These are phyloP conservation scores for Zaprionus lachaisei DNA, from an alignment of 1,140 invertebrate genomes.

Conservation along the genomic window DNA sequence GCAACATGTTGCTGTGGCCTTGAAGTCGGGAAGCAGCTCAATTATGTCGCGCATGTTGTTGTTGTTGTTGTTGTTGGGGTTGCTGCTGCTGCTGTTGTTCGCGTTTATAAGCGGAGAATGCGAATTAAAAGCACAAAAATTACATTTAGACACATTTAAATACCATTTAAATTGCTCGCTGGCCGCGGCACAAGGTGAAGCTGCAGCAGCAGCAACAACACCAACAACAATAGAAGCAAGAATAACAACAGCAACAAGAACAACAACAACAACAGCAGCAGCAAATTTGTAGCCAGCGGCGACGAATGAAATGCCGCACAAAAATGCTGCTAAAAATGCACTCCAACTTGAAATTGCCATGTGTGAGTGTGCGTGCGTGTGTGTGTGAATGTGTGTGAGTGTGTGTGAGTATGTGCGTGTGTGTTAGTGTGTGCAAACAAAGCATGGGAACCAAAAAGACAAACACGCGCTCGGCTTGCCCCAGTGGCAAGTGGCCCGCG, in stretches of 20 bases:
- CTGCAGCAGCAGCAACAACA: constrained; percentile 47
- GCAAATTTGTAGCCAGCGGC: constrained; percentile 79
- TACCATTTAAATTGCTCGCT: constrained; percentile 83
- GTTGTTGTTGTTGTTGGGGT: constrained; percentile 6
- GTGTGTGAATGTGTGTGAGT: too few species aligned
- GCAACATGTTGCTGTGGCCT: constrained; percentile 45
- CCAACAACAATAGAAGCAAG: constrained; percentile 33
- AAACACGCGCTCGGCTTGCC: constrained; percentile 71
- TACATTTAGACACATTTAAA: constrained; percentile 82
- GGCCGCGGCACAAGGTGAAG: constrained; percentile 74
- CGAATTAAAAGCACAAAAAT: constrained; percentile 79
- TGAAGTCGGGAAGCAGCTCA: constrained; percentile 31
- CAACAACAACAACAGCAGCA: constrained; percentile 32
- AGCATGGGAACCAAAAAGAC: constrained; percentile 77
- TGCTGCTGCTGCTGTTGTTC: constrained; percentile 62
- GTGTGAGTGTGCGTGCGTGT: constrained; percentile 24
- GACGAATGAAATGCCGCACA: constrained; percentile 78
- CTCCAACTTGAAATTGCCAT: constrained; percentile 61
- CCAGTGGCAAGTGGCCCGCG: constrained; percentile 52
- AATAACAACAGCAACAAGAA: constrained; percentile 21
- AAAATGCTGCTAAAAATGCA: constrained; percentile 82
- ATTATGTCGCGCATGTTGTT: constrained; percentile 64
- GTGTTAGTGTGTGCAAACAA: constrained; percentile 56
- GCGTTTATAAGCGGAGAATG: constrained; percentile 58
- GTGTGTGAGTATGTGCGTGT: constrained; percentile 25